A percentile compares a stretch with the other conserved stretches of the same genome.
Conservation (phyloP, 2,888 invertebrate genomes). For the Coelopa pilipes region DNA sequence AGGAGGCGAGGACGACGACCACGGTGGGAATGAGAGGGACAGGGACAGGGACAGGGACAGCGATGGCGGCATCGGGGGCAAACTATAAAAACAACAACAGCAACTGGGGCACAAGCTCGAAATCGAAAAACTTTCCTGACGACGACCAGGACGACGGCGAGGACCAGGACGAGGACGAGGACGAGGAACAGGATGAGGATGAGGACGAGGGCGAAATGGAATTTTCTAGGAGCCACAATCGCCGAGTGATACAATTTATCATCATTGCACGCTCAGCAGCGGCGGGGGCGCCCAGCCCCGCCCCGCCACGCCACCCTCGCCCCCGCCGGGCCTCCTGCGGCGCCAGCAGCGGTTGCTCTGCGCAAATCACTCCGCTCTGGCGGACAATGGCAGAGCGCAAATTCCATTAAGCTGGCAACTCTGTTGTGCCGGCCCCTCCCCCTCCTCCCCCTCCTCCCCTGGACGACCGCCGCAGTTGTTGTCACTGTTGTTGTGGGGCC, state of each 20-base stretch:
- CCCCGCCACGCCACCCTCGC: not conserved
- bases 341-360: conserved; percentile 13
- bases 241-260: conserved; percentile 36
- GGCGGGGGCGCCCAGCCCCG: too few relatives aligned
- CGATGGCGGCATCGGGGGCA: not conserved
- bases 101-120: conserved; percentile 1
- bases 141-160: not conserved
- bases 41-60: not conserved
- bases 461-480: not conserved
- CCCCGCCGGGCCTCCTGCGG: not conserved
- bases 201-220: conserved; percentile 6
- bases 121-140: conserved; percentile 28
- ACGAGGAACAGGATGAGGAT: not conserved
- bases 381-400: conserved; percentile 17
- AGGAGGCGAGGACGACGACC: too few relatives aligned
- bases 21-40: not conserved
- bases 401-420: conserved; percentile 33
- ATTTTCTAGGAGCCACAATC: conserved; percentile 30
- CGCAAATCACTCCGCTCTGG: not conserved
- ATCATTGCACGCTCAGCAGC: conserved; percentile 26
- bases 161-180: not conserved
- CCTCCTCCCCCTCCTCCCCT: not conserved
- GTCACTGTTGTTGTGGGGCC: not conserved
- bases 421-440: conserved; percentile 7
- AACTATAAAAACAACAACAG: conserved; percentile 5